phyloP scores from a whole-genome alignment of 2,888 invertebrate species.

The Arge pagana region DNA sequence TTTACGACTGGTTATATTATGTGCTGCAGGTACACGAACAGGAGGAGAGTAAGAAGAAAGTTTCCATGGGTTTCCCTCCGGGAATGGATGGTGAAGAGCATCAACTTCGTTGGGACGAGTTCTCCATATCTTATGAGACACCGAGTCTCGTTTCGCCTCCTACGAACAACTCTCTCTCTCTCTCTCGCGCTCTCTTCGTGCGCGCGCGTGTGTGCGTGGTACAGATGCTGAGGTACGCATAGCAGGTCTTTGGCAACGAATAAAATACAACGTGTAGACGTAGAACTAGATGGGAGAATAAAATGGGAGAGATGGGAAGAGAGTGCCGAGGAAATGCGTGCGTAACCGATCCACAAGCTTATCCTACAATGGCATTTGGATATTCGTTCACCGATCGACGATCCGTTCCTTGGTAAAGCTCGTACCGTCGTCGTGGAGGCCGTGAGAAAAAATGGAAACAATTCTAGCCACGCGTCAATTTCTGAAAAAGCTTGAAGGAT shows the following conservation, averaged over 20 bases:
- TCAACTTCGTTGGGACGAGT: constrained; percentile 12
- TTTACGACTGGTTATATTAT: no score
- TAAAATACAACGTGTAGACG: no score
- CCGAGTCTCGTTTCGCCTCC: background rate
- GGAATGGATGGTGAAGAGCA: constrained; percentile 9
- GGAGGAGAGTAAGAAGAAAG: background rate
- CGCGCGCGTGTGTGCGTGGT: background rate
- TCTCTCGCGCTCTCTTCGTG: background rate
- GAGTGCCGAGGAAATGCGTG: constrained; percentile 4
- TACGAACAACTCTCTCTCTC: constrained; percentile 1
- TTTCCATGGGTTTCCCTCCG: constrained; percentile 9
- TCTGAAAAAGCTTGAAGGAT: background rate
- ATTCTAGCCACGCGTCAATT: no score
- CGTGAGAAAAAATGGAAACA: no score
- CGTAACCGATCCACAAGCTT: constrained; percentile 10
- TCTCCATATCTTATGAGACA: constrained; percentile 20
- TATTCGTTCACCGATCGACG: constrained; percentile 10
- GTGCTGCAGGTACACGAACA: no score
- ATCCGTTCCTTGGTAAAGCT: background rate
- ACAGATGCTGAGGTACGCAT: background rate
- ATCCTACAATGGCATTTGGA: constrained; percentile 6
- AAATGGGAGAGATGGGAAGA: background rate
- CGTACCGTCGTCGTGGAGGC: no score
- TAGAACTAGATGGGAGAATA: no score
- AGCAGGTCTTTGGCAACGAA: background rate